Evolutionary conservation across 2,888 invertebrate species (phyloP), one percentile per base, ranked within the genome.

Genomic region (Amphiduros pacificus): DNA sequence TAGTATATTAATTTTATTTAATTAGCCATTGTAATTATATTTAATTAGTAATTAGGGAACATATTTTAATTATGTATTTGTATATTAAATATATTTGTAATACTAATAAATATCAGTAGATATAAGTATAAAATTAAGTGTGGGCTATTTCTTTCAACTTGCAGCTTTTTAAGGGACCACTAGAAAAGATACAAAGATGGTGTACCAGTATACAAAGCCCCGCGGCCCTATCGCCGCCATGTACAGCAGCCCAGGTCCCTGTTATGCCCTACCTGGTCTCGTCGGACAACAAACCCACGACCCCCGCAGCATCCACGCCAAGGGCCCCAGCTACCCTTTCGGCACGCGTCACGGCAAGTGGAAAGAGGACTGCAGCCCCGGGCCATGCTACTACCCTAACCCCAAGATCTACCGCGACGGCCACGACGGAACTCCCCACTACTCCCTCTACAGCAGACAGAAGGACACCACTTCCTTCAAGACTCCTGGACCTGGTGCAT

Each of bases 401-500:
- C 51, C 61, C 17, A 70, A 70, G 64, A 53, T 67, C 49, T 77
- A 73, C 62, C 31, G 71, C 4, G 59, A 63, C 22, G 72, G 72
- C 40, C 64, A 59, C 24, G 70, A 72, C 44, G 72, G 72, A 20
- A 64, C 68, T 11, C 72, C 72, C 14, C 66, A 72, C 44, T 73
- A 67, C 55, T 72, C 72, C 1, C 67, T 82, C 49, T 75, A 76
- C 57, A 64, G 70, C 27, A 63, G 81, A 28, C 71, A 69, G 31
- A 71, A 65, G 56, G 77, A 76, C 31, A 44, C 49, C 1, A 65
- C 64, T n/a, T 40, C 62, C 22, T 78, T 77, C 67, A 71, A 71
- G 58, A 72, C 73, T 2, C 81, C 81, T 3, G 82, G 81, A n/a
- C 81, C 82, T 1, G 82, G 81, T 3, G 71, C 78, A 22, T 81